A percentile compares a stretch with the other conserved stretches of the same genome.
Conservation (phyloP, 2,888 invertebrate species). For the Zonitis immaculata region DNA sequence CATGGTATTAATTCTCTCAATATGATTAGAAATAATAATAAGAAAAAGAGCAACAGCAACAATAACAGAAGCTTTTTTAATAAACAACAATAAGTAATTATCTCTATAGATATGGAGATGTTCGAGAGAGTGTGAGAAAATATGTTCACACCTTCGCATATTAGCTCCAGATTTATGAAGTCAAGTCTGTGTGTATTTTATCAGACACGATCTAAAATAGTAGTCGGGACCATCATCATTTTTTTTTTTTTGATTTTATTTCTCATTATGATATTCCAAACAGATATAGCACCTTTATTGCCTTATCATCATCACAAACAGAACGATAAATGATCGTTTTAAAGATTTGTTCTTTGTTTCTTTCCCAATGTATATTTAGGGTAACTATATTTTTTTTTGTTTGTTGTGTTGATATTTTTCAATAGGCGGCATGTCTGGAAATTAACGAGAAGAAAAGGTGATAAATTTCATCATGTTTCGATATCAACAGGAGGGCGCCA, state of each 20-base stretch:
- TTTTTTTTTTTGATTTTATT: no score
- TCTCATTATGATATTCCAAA: conserved; percentile 38
- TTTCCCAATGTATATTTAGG: no score
- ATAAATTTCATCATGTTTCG: no score
- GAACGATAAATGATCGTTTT: conserved; percentile 38
- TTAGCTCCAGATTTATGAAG: conserved; percentile 40
- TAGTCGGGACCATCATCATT: conserved; percentile 33
- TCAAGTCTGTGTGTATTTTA: conserved; percentile 31
- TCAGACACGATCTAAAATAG: conserved; percentile 45
- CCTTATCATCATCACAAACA: conserved; percentile 37
- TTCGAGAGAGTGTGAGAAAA: neutral
- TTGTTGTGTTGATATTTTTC: no score
- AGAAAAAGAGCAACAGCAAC: no score
- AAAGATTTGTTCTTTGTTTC: no score
- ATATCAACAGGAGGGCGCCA: no score
- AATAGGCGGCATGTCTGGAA: no score
- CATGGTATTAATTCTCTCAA: neutral
- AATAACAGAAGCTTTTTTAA: no score
- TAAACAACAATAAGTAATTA: no score
- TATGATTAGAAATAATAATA: neutral
- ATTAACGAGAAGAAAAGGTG: no score
- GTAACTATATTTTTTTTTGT: conserved; percentile 1
- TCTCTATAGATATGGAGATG: no score
- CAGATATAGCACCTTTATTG: conserved; percentile 38
- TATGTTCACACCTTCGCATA: conserved; percentile 35